Conservation (phyloP, 1,140 invertebrate species). For the Arion vulgaris region DNA sequence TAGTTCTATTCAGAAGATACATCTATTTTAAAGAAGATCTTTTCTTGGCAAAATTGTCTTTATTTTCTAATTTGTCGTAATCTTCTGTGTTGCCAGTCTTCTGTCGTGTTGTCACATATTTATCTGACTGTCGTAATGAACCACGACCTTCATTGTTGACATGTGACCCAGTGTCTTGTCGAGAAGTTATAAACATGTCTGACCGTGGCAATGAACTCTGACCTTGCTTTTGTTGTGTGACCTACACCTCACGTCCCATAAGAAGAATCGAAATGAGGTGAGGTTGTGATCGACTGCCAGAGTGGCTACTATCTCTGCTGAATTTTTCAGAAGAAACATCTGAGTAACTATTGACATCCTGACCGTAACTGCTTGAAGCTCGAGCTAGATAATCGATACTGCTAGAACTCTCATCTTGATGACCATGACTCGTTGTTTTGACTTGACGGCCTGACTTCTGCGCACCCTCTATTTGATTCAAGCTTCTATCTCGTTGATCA, state of each 20-base stretch:
- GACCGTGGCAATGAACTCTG: not conserved
- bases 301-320: not conserved
- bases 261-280: not conserved
- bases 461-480: not conserved
- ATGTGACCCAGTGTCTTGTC: not conserved
- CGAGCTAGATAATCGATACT: not conserved
- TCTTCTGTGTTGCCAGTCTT: not conserved
- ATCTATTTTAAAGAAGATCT: not conserved
- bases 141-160: not conserved
- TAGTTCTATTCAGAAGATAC: too few species aligned
- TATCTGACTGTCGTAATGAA: not conserved
- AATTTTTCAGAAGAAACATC: not conserved
- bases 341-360: slow-evolving; percentile 1
- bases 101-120: not conserved
- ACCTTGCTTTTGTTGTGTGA: not conserved
- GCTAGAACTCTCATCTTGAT: not conserved
- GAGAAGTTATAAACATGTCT: not conserved
- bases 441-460: not conserved
- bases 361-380: not conserved
- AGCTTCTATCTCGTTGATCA: not conserved
- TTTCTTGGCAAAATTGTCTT: not conserved
- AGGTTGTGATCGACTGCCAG: not conserved
- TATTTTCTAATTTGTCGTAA: not conserved
- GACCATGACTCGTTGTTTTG: not conserved
- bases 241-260: not conserved